These are phyloP conservation scores for Enteromius argenteus DNA, from an alignment of 2,797 vertebrate species.

Conservation along the genomic window DNA sequence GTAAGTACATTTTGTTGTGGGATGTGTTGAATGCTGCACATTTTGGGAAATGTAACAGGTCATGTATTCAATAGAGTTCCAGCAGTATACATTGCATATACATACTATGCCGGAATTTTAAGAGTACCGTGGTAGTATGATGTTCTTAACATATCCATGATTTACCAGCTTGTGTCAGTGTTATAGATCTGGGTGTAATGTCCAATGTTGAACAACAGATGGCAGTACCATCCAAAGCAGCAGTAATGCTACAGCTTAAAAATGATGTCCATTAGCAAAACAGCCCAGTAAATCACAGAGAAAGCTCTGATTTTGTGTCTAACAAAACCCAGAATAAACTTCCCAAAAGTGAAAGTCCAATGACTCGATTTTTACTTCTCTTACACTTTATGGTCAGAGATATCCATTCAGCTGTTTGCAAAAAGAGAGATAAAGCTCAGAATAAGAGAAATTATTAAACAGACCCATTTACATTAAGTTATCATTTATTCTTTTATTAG, in stretches of 20 bases:
- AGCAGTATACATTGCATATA: neutral
- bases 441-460: neutral
- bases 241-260: neutral
- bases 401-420: neutral
- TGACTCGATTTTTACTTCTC: slow-evolving; percentile 46
- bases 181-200: neutral
- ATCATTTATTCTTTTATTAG: neutral
- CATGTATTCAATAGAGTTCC: neutral
- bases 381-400: neutral
- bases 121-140: neutral
- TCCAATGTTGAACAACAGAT: slow-evolving; percentile 48
- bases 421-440: neutral
- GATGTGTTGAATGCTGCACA: neutral
- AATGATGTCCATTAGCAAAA: slow-evolving; percentile 24
- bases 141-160: neutral
- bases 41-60: neutral
- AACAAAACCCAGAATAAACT: slow-evolving; percentile 44
- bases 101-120: neutral
- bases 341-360: slow-evolving; percentile 34
- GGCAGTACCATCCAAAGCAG: slow-evolving; percentile 49
- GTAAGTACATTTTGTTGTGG: neutral
- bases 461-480: neutral
- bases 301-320: slow-evolving; percentile 24
- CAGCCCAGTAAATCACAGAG: slow-evolving; percentile 19
- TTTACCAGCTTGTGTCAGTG: neutral